Evolutionary conservation across 2,888 invertebrate species (phyloP).

Genomic region (Drosophila recens): DNA sequence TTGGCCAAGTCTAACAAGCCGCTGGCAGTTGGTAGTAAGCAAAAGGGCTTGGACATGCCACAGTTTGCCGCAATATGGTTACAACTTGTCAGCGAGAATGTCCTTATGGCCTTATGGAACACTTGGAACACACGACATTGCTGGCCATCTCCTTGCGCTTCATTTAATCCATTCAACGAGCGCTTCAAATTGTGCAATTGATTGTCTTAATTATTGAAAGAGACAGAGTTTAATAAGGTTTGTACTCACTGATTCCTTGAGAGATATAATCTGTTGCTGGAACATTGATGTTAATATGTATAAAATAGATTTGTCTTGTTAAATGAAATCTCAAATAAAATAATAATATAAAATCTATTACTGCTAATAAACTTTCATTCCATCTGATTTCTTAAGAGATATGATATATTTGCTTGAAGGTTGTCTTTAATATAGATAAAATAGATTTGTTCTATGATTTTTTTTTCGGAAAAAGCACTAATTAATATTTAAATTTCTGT

Average conservation of each 20-base stretch:
- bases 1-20: conserved; percentile 54
- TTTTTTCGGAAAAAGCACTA: not conserved
- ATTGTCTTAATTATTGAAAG: conserved; percentile 72
- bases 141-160: conserved; percentile 66
- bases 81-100: conserved; percentile 57
- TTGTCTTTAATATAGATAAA: not conserved
- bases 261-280: not conserved
- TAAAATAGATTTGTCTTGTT: no score
- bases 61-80: conserved; percentile 53
- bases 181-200: conserved; percentile 56
- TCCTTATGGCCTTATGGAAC: conserved; percentile 50
- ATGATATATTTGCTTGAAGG: no score
- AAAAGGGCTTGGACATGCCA: conserved; percentile 53
- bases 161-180: conserved; percentile 65
- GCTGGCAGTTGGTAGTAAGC: conserved; percentile 53
- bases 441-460: not conserved
- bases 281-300: no score
- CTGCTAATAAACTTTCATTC: no score
- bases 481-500: no score
- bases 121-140: conserved; percentile 1
- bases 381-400: no score
- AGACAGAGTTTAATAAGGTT: conserved; percentile 1
- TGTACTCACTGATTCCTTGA: not conserved
- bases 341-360: no score
- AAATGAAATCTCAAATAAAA: no score